A percentile compares a stretch with the other conserved stretches of the same genome.
Conservation (phyloP, 2,113 vertebrate genomes). For the Lota lota region DNA sequence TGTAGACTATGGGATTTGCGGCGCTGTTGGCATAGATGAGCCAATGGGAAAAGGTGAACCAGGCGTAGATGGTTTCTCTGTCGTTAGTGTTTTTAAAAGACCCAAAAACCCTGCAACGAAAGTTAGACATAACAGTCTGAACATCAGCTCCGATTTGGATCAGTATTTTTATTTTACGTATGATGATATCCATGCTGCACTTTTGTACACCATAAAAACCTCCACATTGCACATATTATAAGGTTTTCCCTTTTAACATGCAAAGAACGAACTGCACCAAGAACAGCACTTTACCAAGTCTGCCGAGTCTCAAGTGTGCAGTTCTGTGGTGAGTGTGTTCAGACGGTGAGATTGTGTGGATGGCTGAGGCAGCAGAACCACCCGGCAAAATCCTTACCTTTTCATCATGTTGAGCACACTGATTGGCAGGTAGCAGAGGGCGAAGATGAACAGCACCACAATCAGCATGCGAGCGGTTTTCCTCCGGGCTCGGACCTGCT, state of each 20-base stretch:
- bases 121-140: neutral
- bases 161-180: neutral
- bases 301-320: no score
- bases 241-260: no score
- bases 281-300: no score
- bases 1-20: constrained; percentile 97
- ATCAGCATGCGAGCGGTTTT: constrained; percentile 97
- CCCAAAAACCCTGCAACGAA: constrained; percentile 85
- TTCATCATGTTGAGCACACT: constrained; percentile 96
- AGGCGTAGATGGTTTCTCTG: constrained; percentile 92
- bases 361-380: neutral
- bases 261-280: no score
- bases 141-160: neutral
- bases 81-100: constrained; percentile 87
- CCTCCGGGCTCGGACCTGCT: constrained; percentile 87
- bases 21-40: constrained; percentile 97
- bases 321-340: neutral
- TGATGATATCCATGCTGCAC: neutral
- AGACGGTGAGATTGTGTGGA: neutral
- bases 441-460: constrained; percentile 93
- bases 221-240: neutral
- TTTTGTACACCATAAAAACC: neutral
- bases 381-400: constrained; percentile 72
- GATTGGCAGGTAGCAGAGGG: constrained; percentile 94
- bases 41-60: constrained; percentile 98